Evolutionary conservation across 2,888 invertebrate species (phyloP).

Genomic region (Sussaba pulchella): DNA sequence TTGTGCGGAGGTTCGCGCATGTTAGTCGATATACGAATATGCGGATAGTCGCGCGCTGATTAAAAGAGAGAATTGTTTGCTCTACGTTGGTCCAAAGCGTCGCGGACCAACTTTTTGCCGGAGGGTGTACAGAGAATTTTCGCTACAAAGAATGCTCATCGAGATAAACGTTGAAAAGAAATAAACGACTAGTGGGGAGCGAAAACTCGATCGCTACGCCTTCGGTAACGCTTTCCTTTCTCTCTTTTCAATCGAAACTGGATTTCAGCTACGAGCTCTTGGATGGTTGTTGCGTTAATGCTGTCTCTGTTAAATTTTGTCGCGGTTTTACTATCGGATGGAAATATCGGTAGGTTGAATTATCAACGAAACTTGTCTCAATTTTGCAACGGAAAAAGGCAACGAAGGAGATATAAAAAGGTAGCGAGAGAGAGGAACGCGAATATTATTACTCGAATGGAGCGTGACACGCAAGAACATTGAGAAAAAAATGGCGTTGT

Average conservation of each 20-base stretch:
- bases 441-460: not conserved
- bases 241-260: not conserved
- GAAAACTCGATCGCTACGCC: conserved; percentile 1
- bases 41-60: conserved; percentile 16
- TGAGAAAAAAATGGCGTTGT: conserved; percentile 1
- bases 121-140: not conserved
- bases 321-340: too few relatives aligned
- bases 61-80: conserved; percentile 25
- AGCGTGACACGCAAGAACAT: not conserved
- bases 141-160: conserved; percentile 8
- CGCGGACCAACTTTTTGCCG: not conserved
- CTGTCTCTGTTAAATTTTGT: too few relatives aligned
- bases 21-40: not conserved
- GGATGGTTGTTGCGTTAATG: not conserved
- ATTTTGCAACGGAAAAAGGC: too few relatives aligned
- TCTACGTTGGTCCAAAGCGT: not conserved
- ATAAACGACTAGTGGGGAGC: not conserved
- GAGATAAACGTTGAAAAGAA: conserved; percentile 2
- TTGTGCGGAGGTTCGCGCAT: not conserved
- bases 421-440: not conserved
- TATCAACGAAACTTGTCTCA: not conserved
- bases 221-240: conserved; percentile 1
- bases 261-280: not conserved
- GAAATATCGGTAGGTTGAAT: too few relatives aligned
- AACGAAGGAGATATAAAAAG: not conserved